Evolutionary conservation across 2,888 invertebrate genomes (phyloP), one percentile per base, ranked within the genome.

Genomic region (Gari tellinella): DNA sequence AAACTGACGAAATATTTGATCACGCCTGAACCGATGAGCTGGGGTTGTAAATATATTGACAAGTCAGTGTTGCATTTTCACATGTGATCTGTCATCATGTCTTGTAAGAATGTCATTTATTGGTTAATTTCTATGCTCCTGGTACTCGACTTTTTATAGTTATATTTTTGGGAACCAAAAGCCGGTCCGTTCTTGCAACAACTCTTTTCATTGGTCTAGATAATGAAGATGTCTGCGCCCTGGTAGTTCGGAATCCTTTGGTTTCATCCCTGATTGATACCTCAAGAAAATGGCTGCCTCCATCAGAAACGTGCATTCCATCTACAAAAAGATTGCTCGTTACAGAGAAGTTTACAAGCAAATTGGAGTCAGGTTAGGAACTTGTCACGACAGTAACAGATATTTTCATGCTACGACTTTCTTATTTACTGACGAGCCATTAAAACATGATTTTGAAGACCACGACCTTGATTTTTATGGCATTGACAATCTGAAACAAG

Each of bases 151-250:
- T 31, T 31, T 10, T 31, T 10, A 31, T 7, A 7, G 31, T 31
- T 31, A 31, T 31, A 31, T 31, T 31, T 31, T 31, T 10, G 31
- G 10, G 10, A 31, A 31, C 31, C 31, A 31, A 31, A 7, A 31
- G 12, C 25, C 10, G 19, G 21, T 26, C 10, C 4, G 8, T 45
- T 52, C 2, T n/a, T 55, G 23, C 53, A 21, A 62, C 31, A 12
- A 2, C 3, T 3, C 12, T 19, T 60, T 31, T 43, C 38, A 68
- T 68, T 73, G 67, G 73, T 15, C 52, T 23, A 48, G 23, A 14
- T 23, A 38, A 58, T 19, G 63, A 67, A 73, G 12, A 73, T 73
- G 73, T 73, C 73, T 53, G 73, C 73, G 67, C 73, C 67, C 67
- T 37, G 40, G 12, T 15, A 25, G 41, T 52, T 63, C 17, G 17